Evolutionary conservation across 1,140 invertebrate genomes (phyloP).

Genomic region (Hetaerina americana): DNA sequence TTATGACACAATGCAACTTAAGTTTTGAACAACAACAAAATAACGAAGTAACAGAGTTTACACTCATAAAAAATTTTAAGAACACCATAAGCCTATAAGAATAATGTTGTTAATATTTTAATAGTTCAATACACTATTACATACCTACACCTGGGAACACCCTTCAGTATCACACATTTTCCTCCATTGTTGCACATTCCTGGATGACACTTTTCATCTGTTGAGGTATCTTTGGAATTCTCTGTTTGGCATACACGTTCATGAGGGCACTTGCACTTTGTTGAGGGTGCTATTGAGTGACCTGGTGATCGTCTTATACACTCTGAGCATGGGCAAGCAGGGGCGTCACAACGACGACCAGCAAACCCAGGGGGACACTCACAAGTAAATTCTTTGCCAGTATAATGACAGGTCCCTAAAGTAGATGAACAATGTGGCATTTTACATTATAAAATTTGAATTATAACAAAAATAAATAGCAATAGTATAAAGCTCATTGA

Average conservation of each 20-base stretch:
- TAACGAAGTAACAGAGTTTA: no score
- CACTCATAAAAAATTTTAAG: no score
- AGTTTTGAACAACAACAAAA: no score
- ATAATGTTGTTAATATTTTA: no score
- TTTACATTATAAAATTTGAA: no score
- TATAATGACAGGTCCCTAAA: slow-evolving; percentile 21
- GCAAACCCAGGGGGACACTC: slow-evolving; percentile 35
- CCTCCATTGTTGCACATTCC: background rate
- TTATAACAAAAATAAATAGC: no score
- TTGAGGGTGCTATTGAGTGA: background rate
- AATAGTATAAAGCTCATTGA: no score
- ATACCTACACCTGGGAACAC: background rate
- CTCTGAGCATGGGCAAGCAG: background rate
- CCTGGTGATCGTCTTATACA: background rate
- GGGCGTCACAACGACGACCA: slow-evolving; percentile 40
- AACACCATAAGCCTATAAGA: no score
- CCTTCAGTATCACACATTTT: background rate
- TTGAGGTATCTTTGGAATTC: no score
- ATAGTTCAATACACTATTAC: no score
- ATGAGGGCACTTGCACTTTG: background rate
- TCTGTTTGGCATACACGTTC: background rate
- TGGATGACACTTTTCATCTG: background rate
- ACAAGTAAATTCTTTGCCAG: slow-evolving; percentile 26
- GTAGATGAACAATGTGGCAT: no score
- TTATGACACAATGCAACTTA: no score